These are phyloP conservation scores for Sapayoa aenigma DNA, from an alignment of 2,113 vertebrate genomes.

Conservation along the genomic window DNA sequence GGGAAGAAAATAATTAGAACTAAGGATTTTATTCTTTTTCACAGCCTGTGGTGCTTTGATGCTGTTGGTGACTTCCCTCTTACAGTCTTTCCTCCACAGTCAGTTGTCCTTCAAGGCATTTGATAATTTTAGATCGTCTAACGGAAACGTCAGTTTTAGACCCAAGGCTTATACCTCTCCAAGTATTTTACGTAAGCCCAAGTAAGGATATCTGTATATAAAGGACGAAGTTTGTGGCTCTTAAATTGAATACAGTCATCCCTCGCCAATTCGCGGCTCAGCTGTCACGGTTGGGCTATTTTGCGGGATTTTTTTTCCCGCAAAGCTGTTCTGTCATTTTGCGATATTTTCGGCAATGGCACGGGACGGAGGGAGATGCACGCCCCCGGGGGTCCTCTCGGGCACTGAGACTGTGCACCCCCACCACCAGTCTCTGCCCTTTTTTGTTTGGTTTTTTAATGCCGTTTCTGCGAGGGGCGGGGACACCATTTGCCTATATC, in stretches of 20 bases:
- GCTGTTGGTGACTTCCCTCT: not conserved
- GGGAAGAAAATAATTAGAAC: not conserved
- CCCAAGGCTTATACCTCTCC: not conserved
- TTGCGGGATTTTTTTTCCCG: too few relatives aligned
- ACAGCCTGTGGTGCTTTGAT: not conserved
- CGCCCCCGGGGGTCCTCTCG: too few relatives aligned
- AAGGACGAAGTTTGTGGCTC: not conserved
- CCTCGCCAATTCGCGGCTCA: too few relatives aligned
- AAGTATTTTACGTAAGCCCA: not conserved
- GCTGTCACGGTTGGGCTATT: too few relatives aligned
- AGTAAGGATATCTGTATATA: not conserved
- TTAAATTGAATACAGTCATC: not conserved
- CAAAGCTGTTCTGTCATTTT: too few relatives aligned
- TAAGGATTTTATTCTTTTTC: not conserved
- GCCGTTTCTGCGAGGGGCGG: too few relatives aligned
- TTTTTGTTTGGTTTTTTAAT: too few relatives aligned
- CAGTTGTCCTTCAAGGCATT: not conserved
- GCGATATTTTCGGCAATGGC: too few relatives aligned
- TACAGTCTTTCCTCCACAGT: not conserved
- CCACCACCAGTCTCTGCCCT: too few relatives aligned
- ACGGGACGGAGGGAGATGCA: too few relatives aligned
- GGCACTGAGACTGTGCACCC: too few relatives aligned
- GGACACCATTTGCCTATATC: too few relatives aligned
- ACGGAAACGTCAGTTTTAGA: not conserved
- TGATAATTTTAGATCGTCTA: conserved; percentile 15